Conservation (phyloP, 2,113 vertebrate species). For the Solea solea region DNA sequence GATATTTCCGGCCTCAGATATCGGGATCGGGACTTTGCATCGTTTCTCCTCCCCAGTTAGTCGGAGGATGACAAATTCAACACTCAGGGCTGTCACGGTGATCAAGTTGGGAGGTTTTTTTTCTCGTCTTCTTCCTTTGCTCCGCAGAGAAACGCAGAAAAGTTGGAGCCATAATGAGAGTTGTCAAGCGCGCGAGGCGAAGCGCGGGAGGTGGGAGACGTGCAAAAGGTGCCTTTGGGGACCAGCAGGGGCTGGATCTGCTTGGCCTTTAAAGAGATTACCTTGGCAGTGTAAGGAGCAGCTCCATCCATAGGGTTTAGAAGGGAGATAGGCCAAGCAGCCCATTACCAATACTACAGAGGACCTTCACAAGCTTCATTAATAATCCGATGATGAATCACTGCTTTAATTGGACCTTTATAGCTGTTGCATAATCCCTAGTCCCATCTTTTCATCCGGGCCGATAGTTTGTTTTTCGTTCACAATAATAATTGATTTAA, state of each 20-base stretch:
- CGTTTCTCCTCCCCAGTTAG: conserved; percentile 70
- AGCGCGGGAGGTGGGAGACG: conserved; percentile 45
- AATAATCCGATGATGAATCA: conserved; percentile 88
- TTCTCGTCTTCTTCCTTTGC: conserved; percentile 11
- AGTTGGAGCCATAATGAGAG: conserved; percentile 76
- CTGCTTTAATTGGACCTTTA: conserved; percentile 88
- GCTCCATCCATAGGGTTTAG: conserved; percentile 79
- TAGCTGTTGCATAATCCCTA: conserved; percentile 80
- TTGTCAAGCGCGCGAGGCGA: conserved; percentile 73
- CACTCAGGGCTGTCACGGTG: conserved; percentile 70
- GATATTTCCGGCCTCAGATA: conserved; percentile 38
- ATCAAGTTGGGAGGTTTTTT: conserved; percentile 66
- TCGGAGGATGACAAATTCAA: conserved; percentile 70
- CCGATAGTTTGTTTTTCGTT: conserved; percentile 65
- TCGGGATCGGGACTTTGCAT: conserved; percentile 24
- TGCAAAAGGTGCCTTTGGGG: conserved; percentile 52
- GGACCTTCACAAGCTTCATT: conserved; percentile 83
- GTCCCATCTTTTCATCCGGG: conserved; percentile 52
- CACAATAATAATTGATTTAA: conserved; percentile 47
- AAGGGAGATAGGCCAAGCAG: conserved; percentile 79
- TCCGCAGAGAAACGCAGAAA: conserved; percentile 66
- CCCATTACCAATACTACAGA: conserved; percentile 84
- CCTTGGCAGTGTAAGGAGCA: conserved; percentile 81
- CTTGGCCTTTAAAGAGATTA: conserved; percentile 85
- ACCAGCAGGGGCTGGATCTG: conserved; percentile 68